Percentiles rank a stretch among this genome's conserved stretches.
phyloP scores from a whole-genome alignment of 2,888 invertebrate genomes.

The Drosophila stalkeri region DNA sequence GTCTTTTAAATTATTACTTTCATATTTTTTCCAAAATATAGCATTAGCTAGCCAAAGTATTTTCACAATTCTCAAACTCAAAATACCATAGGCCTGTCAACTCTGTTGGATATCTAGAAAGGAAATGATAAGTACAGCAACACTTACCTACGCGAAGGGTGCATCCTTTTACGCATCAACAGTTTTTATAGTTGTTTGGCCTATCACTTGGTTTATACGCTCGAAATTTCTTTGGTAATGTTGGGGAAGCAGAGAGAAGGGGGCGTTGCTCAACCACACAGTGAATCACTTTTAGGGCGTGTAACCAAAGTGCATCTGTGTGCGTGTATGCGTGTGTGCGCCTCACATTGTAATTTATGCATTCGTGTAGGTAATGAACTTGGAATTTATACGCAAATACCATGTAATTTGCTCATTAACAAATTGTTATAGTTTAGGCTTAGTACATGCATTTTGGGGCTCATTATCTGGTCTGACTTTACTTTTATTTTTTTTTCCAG shows the following conservation, averaged over 20 bases:
- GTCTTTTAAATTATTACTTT: no score
- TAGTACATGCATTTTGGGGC: constrained; percentile 7
- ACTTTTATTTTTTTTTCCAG: neutral
- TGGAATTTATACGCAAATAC: constrained; percentile 55
- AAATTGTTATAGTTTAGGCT: constrained; percentile 58
- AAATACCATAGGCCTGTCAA: constrained; percentile 23
- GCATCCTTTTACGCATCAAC: constrained; percentile 75
- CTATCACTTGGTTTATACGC: constrained; percentile 39
- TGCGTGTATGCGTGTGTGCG: constrained; percentile 10
- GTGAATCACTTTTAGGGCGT: constrained; percentile 65
- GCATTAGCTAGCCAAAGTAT: no score
- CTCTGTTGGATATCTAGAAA: constrained; percentile 52
- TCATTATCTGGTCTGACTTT: constrained; percentile 23
- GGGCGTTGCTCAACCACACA: constrained; percentile 28
- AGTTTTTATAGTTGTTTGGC: constrained; percentile 65
- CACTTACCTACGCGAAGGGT: constrained; percentile 33
- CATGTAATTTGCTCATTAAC: constrained; percentile 74
- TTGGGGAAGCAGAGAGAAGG: constrained; percentile 2
- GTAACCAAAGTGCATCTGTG: constrained; percentile 33
- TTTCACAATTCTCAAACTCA: neutral
- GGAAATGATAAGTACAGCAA: constrained; percentile 57
- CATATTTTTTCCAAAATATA: no score
- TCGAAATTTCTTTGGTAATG: constrained; percentile 37
- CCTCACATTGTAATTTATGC: constrained; percentile 39
- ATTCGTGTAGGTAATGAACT: constrained; percentile 52